These are phyloP conservation scores for Linnaemya tessellans DNA, from an alignment of 2,888 invertebrate species.

Conservation along the genomic window DNA sequence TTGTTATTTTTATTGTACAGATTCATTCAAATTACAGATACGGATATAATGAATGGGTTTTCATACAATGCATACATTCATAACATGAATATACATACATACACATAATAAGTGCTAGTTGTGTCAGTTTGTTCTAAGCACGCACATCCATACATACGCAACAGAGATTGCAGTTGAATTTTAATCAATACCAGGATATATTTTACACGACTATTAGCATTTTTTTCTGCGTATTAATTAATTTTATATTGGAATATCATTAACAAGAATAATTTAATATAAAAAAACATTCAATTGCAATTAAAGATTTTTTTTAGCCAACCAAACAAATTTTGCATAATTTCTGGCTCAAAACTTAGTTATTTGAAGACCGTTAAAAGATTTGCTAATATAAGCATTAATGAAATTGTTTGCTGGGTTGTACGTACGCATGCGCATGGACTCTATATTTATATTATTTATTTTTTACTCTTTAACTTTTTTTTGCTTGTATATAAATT, in stretches of 20 bases:
- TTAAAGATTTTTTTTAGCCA: no score
- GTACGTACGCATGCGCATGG: background rate
- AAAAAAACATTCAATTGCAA: no score
- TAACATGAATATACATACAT: no score
- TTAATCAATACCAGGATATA: no score
- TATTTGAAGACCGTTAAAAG: no score
- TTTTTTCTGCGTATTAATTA: no score
- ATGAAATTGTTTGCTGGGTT: conserved; percentile 11
- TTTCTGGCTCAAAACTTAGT: no score
- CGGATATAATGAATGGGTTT: conserved; percentile 27
- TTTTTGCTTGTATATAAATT: conserved; percentile 46
- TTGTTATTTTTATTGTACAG: conserved; percentile 24
- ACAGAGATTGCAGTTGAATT: background rate
- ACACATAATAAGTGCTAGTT: conserved; percentile 32
- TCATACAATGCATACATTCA: conserved; percentile 38
- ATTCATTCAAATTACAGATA: conserved; percentile 33
- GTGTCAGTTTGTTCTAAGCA: conserved; percentile 15
- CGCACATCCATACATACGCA: background rate
- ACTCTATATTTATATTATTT: background rate
- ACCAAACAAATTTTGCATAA: no score
- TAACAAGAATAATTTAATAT: no score
- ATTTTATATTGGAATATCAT: no score
- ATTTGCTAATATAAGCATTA: no score
- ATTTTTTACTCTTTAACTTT: background rate
- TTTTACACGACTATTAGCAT: no score